Percentiles rank a stretch among this genome's conserved stretches.
Evolutionary conservation across 2,888 invertebrate species (phyloP).

Genomic region (Sepioteuthis lessoniana): DNA sequence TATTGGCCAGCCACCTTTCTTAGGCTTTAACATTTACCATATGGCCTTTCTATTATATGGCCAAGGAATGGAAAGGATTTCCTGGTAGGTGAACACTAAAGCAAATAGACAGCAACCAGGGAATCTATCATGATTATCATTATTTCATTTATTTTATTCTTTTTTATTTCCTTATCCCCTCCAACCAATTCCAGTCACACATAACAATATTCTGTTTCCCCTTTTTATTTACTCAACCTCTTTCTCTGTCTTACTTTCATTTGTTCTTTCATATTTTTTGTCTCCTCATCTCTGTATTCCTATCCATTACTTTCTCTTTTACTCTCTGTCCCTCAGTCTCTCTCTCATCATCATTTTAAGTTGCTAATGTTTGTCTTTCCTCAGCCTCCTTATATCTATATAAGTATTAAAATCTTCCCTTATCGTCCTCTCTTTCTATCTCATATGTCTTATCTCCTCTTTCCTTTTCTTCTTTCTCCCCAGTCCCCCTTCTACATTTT

Average conservation of each 20-base stretch:
- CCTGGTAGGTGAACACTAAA: not conserved
- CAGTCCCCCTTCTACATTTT: too few relatives aligned
- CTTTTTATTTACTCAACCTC: not conserved
- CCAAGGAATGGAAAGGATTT: not conserved
- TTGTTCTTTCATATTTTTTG: not conserved
- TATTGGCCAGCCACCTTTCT: not conserved
- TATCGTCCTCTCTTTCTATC: too few relatives aligned
- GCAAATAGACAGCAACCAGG: not conserved
- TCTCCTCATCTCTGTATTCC: not conserved
- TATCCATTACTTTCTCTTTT: too few relatives aligned
- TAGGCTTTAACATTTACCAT: constrained; percentile 20
- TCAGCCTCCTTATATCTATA: too few relatives aligned
- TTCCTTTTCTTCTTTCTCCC: too few relatives aligned
- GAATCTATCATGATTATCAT: not conserved
- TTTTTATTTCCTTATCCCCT: not conserved
- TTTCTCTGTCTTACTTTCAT: not conserved
- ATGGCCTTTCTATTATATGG: not conserved
- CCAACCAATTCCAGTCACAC: not conserved
- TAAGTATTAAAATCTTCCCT: too few relatives aligned
- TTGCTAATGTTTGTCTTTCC: too few relatives aligned
- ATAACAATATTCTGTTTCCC: not conserved
- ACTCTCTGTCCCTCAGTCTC: not conserved
- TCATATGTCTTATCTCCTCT: too few relatives aligned
- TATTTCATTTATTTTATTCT: not conserved
- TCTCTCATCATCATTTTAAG: not conserved